These are phyloP conservation scores for Fabriciana adippe DNA, from an alignment of 2,888 invertebrate species.

Conservation along the genomic window DNA sequence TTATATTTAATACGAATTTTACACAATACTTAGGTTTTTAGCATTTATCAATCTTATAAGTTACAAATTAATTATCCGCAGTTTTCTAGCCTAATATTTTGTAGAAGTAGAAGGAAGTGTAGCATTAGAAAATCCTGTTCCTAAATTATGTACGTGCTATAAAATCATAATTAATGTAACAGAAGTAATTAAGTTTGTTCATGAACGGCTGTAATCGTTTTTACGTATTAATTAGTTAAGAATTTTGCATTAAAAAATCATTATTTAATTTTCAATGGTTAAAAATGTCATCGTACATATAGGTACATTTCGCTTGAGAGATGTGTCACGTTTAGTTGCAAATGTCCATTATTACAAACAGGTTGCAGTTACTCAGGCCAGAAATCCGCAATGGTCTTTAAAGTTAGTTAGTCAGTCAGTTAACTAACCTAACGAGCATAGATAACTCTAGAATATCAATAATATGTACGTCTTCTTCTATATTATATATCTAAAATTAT, in stretches of 20 bases:
- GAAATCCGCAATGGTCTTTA: too few species aligned
- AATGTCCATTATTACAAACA: too few species aligned
- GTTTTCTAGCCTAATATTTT: constrained; percentile 14
- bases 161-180: constrained; percentile 14
- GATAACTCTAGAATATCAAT: too few species aligned
- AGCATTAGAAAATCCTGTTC: constrained; percentile 21
- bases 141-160: constrained; percentile 21
- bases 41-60: constrained; percentile 8
- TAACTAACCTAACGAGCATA: too few species aligned
- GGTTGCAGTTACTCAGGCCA: too few species aligned
- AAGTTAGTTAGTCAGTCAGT: too few species aligned
- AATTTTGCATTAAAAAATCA: constrained; percentile 1
- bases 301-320: too few species aligned
- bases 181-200: constrained; percentile 14
- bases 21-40: constrained; percentile 13
- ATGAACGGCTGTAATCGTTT: constrained; percentile 5
- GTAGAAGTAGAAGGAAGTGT: constrained; percentile 8
- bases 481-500: too few species aligned
- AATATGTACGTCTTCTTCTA: too few species aligned
- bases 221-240: constrained; percentile 12
- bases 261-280: neutral
- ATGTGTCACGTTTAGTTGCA: too few species aligned
- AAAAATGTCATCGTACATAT: neutral
- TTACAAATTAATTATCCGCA: constrained; percentile 3
- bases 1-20: neutral